Percentiles rank a stretch among this genome's conserved stretches.
Evolutionary conservation across 2,113 vertebrate genomes (phyloP).

Genomic region (Buteo buteo): DNA sequence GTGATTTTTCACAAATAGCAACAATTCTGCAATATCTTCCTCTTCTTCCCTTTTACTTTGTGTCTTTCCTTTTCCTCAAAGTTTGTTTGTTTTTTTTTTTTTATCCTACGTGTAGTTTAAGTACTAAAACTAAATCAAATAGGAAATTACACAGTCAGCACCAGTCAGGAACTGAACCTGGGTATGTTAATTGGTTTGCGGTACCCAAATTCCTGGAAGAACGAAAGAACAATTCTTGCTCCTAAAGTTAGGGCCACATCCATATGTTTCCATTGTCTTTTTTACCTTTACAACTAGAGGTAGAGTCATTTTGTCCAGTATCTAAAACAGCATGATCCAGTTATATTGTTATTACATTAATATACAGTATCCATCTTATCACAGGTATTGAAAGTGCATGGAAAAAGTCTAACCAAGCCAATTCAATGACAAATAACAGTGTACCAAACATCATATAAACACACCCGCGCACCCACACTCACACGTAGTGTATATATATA

Average conservation of each 20-base stretch:
- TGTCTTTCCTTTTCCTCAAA: background rate
- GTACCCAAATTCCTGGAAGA: constrained; percentile 63
- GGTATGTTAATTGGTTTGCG: background rate
- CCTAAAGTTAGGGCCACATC: constrained; percentile 36
- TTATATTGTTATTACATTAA: constrained; percentile 60
- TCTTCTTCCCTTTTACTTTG: background rate
- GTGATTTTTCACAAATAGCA: constrained; percentile 11
- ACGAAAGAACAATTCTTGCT: constrained; percentile 22
- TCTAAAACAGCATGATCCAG: constrained; percentile 66
- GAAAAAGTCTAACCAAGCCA: constrained; percentile 48
- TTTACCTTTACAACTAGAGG: constrained; percentile 71
- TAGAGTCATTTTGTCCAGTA: constrained; percentile 74
- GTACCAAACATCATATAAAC: constrained; percentile 63
- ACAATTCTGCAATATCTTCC: background rate
- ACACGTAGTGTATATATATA: constrained; percentile 50
- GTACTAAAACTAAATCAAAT: constrained; percentile 26
- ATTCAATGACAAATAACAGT: constrained; percentile 51
- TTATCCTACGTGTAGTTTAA: background rate
- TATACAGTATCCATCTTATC: constrained; percentile 50
- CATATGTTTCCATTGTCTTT: constrained; percentile 48
- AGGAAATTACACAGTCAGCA: constrained; percentile 46
- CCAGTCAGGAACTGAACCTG: constrained; percentile 60
- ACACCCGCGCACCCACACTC: constrained; percentile 50
- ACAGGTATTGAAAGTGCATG: constrained; percentile 65
- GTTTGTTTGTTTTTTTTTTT: background rate